Conservation (phyloP, 2,113 vertebrate species). For the Morone saxatilis region DNA sequence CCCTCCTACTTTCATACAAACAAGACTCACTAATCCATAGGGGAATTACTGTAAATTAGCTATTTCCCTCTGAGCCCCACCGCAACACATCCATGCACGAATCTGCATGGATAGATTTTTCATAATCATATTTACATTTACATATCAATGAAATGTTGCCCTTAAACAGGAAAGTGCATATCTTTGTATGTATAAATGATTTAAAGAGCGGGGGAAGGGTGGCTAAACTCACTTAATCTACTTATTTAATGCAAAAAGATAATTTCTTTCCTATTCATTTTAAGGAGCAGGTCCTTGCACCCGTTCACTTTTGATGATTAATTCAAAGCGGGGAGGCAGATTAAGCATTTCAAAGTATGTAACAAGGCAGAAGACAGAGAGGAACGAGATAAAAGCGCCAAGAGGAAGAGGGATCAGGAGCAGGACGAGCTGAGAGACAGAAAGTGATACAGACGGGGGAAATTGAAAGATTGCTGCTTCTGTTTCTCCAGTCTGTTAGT, state of each 20-base stretch:
- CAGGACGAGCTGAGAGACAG: slow-evolving; percentile 14
- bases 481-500: slow-evolving; percentile 57
- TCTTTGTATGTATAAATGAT: slow-evolving; percentile 32
- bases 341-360: slow-evolving; percentile 67
- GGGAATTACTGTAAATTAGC: slow-evolving; percentile 48
- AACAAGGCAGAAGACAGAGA: slow-evolving; percentile 51
- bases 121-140: slow-evolving; percentile 29
- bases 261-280: slow-evolving; percentile 44
- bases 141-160: slow-evolving; percentile 7
- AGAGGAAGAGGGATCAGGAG: slow-evolving; percentile 47
- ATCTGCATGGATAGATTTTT: slow-evolving; percentile 9
- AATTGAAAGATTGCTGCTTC: slow-evolving; percentile 49
- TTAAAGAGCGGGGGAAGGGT: neutral
- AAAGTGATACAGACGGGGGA: slow-evolving; percentile 50
- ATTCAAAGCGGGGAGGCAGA: slow-evolving; percentile 66
- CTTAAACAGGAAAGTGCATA: neutral
- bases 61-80: slow-evolving; percentile 21
- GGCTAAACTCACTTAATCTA: slow-evolving; percentile 20
- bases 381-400: slow-evolving; percentile 55
- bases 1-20: slow-evolving; percentile 45
- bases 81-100: slow-evolving; percentile 6
- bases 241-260: slow-evolving; percentile 50
- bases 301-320: slow-evolving; percentile 67
- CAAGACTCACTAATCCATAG: slow-evolving; percentile 36
- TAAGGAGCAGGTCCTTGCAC: slow-evolving; percentile 8